phyloP scores from a whole-genome alignment of 1,140 invertebrate species.

The Orchestia grillus region DNA sequence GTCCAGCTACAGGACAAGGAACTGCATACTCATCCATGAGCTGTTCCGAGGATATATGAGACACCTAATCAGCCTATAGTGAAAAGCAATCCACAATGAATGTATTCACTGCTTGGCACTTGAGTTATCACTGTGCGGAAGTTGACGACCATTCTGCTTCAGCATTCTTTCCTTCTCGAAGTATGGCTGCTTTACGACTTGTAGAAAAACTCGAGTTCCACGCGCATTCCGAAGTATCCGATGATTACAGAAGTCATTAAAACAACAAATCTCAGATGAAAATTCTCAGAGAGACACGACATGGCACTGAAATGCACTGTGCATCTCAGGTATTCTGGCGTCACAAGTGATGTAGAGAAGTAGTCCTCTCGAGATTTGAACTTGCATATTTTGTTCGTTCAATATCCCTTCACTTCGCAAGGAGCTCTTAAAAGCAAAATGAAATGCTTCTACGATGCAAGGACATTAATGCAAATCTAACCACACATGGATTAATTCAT shows the following conservation, averaged over 20 bases:
- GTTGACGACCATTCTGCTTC: neutral
- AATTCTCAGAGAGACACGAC: neutral
- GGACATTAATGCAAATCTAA: no score
- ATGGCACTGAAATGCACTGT: neutral
- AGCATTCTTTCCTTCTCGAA: neutral
- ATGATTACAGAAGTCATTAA: neutral
- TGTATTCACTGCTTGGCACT: neutral
- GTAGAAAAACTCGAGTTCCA: neutral
- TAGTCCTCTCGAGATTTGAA: neutral
- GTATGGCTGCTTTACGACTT: neutral
- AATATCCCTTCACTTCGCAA: no score
- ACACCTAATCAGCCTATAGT: constrained; percentile 11
- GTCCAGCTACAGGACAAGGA: neutral
- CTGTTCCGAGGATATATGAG: neutral
- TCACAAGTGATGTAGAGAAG: neutral
- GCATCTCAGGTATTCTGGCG: neutral
- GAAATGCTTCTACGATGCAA: no score
- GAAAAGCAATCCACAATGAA: neutral
- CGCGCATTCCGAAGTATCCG: neutral
- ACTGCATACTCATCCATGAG: neutral
- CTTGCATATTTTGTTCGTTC: no score
- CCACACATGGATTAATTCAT: no score
- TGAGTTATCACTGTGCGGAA: constrained; percentile 4
- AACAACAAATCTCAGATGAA: neutral
- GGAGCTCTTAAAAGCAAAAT: no score